These are phyloP conservation scores for Bufotes viridis DNA, from an alignment of 2,797 vertebrate genomes.

Conservation along the genomic window DNA sequence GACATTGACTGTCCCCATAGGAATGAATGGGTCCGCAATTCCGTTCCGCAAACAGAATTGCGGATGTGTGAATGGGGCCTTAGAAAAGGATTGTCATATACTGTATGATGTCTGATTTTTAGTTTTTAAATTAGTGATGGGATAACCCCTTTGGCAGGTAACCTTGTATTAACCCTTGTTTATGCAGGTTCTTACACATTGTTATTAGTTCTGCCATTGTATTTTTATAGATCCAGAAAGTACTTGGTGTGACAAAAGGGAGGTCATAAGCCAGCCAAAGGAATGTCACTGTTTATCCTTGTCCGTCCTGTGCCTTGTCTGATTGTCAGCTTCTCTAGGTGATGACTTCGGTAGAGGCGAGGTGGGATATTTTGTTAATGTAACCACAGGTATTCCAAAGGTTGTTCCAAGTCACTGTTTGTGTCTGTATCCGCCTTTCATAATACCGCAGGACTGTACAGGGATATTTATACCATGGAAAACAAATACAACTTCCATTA, in stretches of 20 bases:
- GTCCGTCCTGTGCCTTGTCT: background rate
- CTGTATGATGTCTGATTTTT: no score
- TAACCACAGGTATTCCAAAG: constrained; percentile 8
- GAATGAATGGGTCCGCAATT: no score
- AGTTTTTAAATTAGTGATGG: no score
- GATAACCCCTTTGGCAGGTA: no score
- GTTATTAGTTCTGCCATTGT: background rate
- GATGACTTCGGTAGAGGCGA: background rate
- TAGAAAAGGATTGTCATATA: no score
- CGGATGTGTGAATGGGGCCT: no score
- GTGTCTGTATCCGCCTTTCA: background rate
- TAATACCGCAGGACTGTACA: background rate
- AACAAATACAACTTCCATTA: background rate
- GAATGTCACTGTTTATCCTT: constrained; percentile 13
- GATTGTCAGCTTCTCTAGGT: background rate
- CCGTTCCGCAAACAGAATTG: no score
- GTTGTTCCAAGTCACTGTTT: constrained; percentile 1
- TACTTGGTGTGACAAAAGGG: background rate
- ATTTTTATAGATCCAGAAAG: background rate
- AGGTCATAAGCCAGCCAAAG: background rate
- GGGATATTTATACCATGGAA: constrained; percentile 1
- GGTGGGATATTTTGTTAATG: background rate
- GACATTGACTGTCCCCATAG: no score
- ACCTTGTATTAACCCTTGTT: no score
- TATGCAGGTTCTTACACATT: background rate